Conservation (phyloP, 2,888 invertebrate genomes). For the Eutolmus rufibarbis region DNA sequence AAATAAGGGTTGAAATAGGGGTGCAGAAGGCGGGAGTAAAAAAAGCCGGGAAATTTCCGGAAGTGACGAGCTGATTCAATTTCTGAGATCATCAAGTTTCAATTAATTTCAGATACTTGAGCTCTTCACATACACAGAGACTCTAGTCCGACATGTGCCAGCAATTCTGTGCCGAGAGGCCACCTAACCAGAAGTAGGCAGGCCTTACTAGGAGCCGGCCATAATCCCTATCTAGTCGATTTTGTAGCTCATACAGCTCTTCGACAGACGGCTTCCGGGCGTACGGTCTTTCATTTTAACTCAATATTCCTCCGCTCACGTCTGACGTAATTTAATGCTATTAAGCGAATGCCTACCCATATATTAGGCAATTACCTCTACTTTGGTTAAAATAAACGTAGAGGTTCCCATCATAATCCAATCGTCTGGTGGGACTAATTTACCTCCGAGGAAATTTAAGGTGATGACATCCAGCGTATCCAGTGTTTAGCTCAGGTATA, state of each 20-base stretch:
- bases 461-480: not conserved
- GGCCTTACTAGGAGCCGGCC: not conserved
- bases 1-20: not conserved
- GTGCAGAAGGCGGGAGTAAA: not conserved
- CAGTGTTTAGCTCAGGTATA: not conserved
- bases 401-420: not conserved
- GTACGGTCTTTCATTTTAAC: not conserved
- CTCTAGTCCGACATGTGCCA: not conserved
- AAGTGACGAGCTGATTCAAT: constrained; percentile 24
- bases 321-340: constrained; percentile 27
- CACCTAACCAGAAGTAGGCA: not conserved
- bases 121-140: not conserved
- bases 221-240: not conserved
- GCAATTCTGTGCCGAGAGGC: not conserved
- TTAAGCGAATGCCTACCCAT: constrained; percentile 26
- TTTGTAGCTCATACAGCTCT: not conserved
- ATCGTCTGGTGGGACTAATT: not conserved
- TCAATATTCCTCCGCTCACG: not conserved
- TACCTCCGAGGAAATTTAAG: not conserved
- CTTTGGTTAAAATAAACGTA: constrained; percentile 13
- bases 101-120: constrained; percentile 30
- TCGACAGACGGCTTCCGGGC: not conserved
- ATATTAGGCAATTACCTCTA: constrained; percentile 28
- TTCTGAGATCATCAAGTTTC: constrained; percentile 32
- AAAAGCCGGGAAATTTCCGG: not conserved